A percentile compares a stretch with the other conserved stretches of the same genome.
phyloP scores from a whole-genome alignment of 2,797 vertebrate species.

The Chloroceryle inda region DNA sequence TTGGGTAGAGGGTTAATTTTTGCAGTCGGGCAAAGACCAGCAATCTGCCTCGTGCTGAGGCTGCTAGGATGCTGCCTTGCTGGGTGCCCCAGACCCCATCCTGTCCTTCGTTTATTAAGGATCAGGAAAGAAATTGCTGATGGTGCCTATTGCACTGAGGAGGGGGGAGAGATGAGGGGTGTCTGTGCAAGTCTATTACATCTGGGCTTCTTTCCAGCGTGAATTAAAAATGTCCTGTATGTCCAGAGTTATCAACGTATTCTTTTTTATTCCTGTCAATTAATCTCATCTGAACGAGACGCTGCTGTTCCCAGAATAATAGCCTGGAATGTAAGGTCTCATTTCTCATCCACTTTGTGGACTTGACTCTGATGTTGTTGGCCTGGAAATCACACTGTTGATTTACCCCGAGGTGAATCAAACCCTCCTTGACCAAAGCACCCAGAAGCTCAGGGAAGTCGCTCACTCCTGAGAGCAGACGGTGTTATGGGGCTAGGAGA shows the following conservation, averaged over 20 bases:
- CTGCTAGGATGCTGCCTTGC: not conserved
- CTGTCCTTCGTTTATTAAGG: slow-evolving; percentile 15
- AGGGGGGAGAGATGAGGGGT: not conserved
- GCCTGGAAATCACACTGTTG: not conserved
- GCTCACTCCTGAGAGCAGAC: not conserved
- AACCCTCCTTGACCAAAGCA: not conserved
- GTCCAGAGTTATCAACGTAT: slow-evolving; percentile 49
- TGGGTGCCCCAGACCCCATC: not conserved
- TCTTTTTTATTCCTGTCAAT: slow-evolving; percentile 64
- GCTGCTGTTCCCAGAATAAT: slow-evolving; percentile 7
- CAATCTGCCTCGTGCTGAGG: not conserved
- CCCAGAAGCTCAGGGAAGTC: not conserved
- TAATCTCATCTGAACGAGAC: slow-evolving; percentile 54
- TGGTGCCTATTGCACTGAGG: not conserved
- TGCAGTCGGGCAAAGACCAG: not conserved
- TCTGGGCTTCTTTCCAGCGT: slow-evolving; percentile 67
- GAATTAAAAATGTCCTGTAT: slow-evolving; percentile 39
- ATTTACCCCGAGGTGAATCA: not conserved
- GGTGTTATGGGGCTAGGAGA: not conserved
- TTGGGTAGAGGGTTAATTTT: slow-evolving; percentile 57
- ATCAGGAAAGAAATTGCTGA: slow-evolving; percentile 25
- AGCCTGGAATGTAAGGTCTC: slow-evolving; percentile 17
- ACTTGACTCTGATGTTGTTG: not conserved
- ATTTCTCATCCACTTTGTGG: slow-evolving; percentile 11
- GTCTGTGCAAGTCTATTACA: slow-evolving; percentile 46